Evolutionary conservation across 92 coral and sea anemone genomes (phyloP).

Genomic region (Palythoa grandiflora): DNA sequence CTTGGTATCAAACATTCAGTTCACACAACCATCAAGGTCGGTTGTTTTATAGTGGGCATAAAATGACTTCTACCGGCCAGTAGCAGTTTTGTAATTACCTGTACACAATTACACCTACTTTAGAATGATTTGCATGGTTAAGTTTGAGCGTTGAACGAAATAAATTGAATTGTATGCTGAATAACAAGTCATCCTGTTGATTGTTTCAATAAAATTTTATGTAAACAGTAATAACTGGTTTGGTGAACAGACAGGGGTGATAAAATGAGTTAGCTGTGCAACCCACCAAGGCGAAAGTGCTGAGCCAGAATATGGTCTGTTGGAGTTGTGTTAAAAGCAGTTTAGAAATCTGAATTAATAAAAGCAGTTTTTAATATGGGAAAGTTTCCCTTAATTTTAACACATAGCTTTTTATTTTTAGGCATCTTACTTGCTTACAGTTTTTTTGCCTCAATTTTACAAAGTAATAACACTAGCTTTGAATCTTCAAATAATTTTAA

Average conservation of each 20-base stretch:
- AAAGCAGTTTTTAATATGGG: neutral
- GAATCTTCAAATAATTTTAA: too few species aligned
- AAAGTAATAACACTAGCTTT: too few species aligned
- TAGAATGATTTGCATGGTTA: neutral
- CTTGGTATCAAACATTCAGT: too few species aligned
- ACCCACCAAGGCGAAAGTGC: neutral
- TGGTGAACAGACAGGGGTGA: constrained; percentile 33
- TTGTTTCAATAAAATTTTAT: neutral
- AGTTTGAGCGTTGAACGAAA: neutral
- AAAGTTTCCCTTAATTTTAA: neutral
- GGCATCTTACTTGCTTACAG: neutral
- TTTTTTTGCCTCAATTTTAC: too few species aligned
- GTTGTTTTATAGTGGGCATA: too few species aligned
- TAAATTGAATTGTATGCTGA: neutral
- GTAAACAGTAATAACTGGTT: neutral
- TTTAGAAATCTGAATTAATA: neutral
- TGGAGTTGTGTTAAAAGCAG: neutral
- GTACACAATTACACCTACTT: neutral
- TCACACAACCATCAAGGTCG: too few species aligned
- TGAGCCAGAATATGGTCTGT: neutral
- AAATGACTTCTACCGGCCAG: too few species aligned
- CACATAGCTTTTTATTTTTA: neutral
- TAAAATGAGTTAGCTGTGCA: neutral
- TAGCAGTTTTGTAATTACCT: neutral
- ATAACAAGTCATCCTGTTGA: constrained; percentile 30